Evolutionary conservation across 2,113 vertebrate genomes (phyloP).

Genomic region (Heptranchias perlo): DNA sequence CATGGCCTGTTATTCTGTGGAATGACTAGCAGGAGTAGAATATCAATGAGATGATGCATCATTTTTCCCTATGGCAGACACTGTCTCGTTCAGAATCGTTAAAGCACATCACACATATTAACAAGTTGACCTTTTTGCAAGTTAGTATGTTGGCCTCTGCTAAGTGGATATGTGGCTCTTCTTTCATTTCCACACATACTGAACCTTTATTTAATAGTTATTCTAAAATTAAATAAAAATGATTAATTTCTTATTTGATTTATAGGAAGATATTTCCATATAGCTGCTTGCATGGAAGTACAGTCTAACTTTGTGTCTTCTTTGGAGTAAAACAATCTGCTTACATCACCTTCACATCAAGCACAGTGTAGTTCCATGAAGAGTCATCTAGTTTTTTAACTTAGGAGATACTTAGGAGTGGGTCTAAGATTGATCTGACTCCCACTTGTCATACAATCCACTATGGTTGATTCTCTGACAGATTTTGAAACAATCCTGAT

Average conservation of each 20-base stretch:
- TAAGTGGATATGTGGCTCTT: background rate
- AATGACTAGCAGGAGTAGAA: background rate
- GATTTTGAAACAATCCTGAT: background rate
- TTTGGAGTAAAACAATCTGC: background rate
- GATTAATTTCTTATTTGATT: background rate
- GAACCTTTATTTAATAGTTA: background rate
- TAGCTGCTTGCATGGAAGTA: background rate
- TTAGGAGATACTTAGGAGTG: too few species aligned
- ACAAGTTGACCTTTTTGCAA: background rate
- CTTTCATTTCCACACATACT: background rate
- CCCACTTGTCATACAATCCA: background rate
- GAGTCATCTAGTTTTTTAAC: background rate
- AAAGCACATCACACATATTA: background rate
- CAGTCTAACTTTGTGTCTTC: background rate
- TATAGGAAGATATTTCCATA: background rate
- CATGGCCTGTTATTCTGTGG: background rate
- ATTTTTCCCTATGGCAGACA: background rate
- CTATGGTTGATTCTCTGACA: background rate
- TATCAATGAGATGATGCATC: constrained; percentile 16
- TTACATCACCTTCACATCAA: background rate
- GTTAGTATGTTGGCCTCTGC: background rate
- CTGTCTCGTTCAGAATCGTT: background rate
- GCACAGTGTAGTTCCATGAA: background rate
- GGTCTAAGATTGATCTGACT: background rate
- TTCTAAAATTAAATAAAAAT: background rate